phyloP scores from a whole-genome alignment of 2,888 invertebrate species.

The Penaeus monodon region DNA sequence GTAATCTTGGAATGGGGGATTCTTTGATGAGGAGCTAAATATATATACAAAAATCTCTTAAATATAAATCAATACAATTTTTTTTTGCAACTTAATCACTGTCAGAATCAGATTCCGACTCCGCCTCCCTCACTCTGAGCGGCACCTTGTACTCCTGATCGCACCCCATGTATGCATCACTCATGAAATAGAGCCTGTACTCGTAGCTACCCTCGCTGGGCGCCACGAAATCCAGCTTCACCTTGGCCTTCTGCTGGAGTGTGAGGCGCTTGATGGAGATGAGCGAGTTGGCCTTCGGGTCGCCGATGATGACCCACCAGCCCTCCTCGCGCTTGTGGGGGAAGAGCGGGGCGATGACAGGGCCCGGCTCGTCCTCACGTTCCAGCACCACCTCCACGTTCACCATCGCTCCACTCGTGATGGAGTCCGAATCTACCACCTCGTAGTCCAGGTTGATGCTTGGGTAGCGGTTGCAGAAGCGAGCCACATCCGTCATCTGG shows the following conservation, averaged over 20 bases:
- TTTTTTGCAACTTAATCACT: constrained; percentile 65
- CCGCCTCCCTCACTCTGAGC: constrained; percentile 81
- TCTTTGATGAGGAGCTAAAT: too few species aligned
- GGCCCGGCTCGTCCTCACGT: constrained; percentile 96
- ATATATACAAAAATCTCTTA: too few species aligned
- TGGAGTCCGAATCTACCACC: constrained; percentile 83
- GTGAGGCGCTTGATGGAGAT: constrained; percentile 97
- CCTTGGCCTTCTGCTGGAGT: constrained; percentile 91
- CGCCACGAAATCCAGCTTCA: constrained; percentile 91
- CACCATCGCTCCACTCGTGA: constrained; percentile 86
- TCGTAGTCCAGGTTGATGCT: constrained; percentile 97
- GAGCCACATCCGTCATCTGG: constrained; percentile 97
- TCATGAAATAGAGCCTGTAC: constrained; percentile 98
- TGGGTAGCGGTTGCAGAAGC: constrained; percentile 98
- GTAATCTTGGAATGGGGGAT: too few species aligned
- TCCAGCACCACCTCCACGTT: constrained; percentile 89
- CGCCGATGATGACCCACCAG: constrained; percentile 98
- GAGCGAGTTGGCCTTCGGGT: constrained; percentile 92
- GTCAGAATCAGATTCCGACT: constrained; percentile 66
- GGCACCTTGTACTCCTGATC: constrained; percentile 98
- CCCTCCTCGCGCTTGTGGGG: constrained; percentile 95
- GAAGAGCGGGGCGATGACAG: constrained; percentile 98
- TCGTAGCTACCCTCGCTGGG: constrained; percentile 77
- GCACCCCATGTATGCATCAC: constrained; percentile 98
- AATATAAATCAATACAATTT: too few species aligned